Evolutionary conservation across 2,797 vertebrate species (phyloP).

Genomic region (Malurus leucopterus): DNA sequence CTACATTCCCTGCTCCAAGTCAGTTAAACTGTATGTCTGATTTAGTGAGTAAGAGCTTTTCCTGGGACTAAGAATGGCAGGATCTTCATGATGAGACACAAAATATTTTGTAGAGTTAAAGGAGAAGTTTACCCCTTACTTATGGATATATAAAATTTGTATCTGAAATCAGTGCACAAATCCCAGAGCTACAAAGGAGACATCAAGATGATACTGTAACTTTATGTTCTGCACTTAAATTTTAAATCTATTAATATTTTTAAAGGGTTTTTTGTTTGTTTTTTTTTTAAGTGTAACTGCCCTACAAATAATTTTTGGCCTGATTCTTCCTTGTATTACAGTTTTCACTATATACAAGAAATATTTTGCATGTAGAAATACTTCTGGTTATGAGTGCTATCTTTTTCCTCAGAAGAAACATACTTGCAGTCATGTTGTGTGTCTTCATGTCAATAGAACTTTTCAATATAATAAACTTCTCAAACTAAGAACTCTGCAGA

Average conservation of each 20-base stretch:
- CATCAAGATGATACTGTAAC: not conserved
- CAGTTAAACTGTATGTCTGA: not conserved
- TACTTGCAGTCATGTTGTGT: not conserved
- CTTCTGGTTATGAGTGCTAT: not conserved
- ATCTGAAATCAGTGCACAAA: not conserved
- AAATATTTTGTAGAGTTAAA: not conserved
- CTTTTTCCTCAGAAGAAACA: not conserved
- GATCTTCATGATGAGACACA: not conserved
- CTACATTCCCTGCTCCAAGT: not conserved
- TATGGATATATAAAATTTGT: not conserved
- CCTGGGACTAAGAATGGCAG: not conserved
- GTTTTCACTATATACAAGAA: rapidly evolving
- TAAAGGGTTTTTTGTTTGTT: not conserved
- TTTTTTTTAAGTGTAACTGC: not conserved
- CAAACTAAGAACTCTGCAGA: not conserved
- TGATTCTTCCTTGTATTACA: not conserved
- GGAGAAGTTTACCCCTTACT: not conserved
- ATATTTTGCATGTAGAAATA: not conserved
- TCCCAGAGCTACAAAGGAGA: not conserved
- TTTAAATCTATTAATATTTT: not conserved
- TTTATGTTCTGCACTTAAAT: not conserved
- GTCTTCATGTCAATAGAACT: too few species aligned
- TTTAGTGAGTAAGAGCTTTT: not conserved
- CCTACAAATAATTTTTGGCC: not conserved
- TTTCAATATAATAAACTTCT: not conserved